Conservation (phyloP, 2,113 vertebrate species). For the Brienomyrus brachyistius region DNA sequence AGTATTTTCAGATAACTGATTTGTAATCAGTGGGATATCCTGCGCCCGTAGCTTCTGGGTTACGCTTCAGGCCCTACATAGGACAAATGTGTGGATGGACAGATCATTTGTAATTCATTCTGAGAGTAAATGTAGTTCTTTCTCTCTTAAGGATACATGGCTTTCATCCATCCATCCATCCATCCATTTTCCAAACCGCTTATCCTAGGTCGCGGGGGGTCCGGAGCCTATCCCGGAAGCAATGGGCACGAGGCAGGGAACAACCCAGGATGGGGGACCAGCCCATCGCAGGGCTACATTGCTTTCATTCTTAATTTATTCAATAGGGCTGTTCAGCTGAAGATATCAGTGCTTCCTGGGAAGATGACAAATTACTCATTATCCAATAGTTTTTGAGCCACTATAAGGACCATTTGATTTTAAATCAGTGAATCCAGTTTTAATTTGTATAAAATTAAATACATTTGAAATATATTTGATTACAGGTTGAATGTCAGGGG, state of each 20-base stretch:
- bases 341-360: neutral
- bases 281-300: too few species aligned
- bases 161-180: neutral
- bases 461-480: too few species aligned
- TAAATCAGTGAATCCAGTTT: neutral
- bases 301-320: neutral
- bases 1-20: neutral
- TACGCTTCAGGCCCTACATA: neutral
- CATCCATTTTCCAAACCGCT: too few species aligned
- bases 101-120: neutral
- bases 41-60: neutral
- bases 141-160: neutral
- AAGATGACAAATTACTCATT: neutral
- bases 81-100: neutral
- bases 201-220: too few species aligned
- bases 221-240: too few species aligned
- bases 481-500: too few species aligned
- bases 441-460: neutral
- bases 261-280: too few species aligned
- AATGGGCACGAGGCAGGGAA: too few species aligned
- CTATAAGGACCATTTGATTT: neutral
- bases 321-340: neutral
- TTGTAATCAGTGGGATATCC: neutral
- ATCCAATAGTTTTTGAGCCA: neutral
- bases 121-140: neutral